Evolutionary conservation across 2,888 invertebrate species (phyloP), one percentile per base, ranked within the genome.

Genomic region (Agrypnus murinus): DNA sequence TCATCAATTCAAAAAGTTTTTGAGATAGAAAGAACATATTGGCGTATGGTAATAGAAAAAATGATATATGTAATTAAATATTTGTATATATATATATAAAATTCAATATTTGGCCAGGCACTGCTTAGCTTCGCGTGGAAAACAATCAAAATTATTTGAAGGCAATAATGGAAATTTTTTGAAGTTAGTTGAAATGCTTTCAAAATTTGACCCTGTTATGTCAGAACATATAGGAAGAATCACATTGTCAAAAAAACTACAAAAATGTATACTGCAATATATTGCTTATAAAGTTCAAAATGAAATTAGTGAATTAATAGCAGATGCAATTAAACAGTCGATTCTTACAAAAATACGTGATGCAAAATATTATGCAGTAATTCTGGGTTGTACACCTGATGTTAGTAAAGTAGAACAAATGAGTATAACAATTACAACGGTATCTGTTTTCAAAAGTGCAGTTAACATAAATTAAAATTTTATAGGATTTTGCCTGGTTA

Each of bases 371-470:
- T 38, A 9, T 10, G 3, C 8, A 6, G n/a, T 38, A 8, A 38
- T 38, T 10, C 38, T 38, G n/a, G 38, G n/a, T 38, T 38, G 38
- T 38, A 38, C 38, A 8, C 38, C 38, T 38, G 38, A 38, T n/a
- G 6, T 10, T 8, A 9, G 8, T 9, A 7, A 10, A 3, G 38
- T 10, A 8, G 38, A 38, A n/a, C 38, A 38, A 38, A 38, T 38
- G 6, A 8, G 8, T 38, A 8, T 38, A 9, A 10, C 3, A 38
- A 10, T 38, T 9, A 38, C 9, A 38, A 9, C n/a, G 3, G 38
- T 38, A n/a, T n/a, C n/a, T n/a, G n/a, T n/a, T n/a, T n/a, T n/a
- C n/a, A n/a, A n/a, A n/a, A n/a, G n/a, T n/a, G n/a, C n/a, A n/a
- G n/a, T n/a, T n/a, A n/a, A n/a, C n/a, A n/a, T n/a, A n/a, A n/a